Conservation (phyloP, 2,797 vertebrate species). For the Crocodylus rhombifer region DNA sequence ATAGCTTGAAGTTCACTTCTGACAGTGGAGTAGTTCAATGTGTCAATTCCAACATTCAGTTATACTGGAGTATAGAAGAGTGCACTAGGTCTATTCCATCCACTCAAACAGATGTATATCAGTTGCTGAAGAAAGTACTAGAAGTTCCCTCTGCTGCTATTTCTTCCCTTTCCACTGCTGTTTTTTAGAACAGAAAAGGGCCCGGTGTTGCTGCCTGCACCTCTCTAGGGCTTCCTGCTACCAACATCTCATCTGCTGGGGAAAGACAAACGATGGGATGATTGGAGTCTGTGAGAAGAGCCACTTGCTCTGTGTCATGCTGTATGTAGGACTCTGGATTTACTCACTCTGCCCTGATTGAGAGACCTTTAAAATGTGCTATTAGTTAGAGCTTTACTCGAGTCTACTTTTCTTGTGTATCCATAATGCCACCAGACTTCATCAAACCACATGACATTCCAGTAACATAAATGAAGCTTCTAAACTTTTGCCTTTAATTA, state of each 20-base stretch:
- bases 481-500: background rate
- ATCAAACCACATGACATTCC: background rate
- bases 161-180: background rate
- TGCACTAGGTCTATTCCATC: background rate
- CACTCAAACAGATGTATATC: rapidly evolving
- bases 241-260: background rate
- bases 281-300: background rate
- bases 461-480: background rate
- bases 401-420: background rate
- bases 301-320: no score
- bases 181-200: background rate
- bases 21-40: background rate
- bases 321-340: background rate
- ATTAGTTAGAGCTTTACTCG: background rate
- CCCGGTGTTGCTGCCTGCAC: background rate
- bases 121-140: background rate
- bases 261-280: no score
- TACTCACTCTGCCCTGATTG: rapidly evolving
- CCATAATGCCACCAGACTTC: background rate
- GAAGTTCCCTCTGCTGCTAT: background rate
- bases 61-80: background rate
- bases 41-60: background rate
- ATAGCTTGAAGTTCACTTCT: background rate
- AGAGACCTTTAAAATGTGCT: background rate
- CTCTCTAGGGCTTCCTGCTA: background rate